Evolutionary conservation across 2,888 invertebrate genomes (phyloP).

Genomic region (Pristionchus maxplancki): DNA sequence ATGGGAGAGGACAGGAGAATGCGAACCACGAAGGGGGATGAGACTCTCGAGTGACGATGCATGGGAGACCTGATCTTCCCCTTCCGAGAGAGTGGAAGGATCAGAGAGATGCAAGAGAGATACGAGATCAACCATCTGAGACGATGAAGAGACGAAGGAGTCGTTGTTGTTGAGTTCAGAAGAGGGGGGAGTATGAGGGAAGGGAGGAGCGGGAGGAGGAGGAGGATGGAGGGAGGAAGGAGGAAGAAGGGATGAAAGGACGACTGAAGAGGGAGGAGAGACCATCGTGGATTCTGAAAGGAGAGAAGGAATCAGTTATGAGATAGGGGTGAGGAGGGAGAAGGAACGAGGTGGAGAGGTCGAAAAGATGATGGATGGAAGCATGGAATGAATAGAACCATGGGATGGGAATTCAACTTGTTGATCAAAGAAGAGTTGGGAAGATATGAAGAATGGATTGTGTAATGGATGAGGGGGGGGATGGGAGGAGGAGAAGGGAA

Average conservation of each 20-base stretch:
- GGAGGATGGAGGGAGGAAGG: neutral
- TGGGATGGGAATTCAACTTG: conserved; percentile 32
- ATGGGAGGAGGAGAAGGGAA: neutral
- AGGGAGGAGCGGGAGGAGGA: conserved; percentile 13
- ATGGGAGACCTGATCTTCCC: conserved; percentile 37
- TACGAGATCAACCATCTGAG: conserved; percentile 22
- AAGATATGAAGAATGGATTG: conserved; percentile 36
- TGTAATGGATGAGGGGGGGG: conserved; percentile 6
- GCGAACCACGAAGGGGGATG: conserved; percentile 21
- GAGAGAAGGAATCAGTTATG: conserved; percentile 33
- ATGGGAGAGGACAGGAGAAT: conserved; percentile 44
- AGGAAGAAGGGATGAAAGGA: conserved; percentile 37
- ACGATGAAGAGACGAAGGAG: conserved; percentile 23
- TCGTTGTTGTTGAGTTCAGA: conserved; percentile 25
- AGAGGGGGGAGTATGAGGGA: neutral
- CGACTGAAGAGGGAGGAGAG: conserved; percentile 12
- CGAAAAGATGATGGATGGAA: conserved; percentile 3
- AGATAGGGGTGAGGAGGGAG: neutral
- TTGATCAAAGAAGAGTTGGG: neutral
- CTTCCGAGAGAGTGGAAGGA: neutral
- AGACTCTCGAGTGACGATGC: conserved; percentile 48
- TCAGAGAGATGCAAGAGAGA: conserved; percentile 40
- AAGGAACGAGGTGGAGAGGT: neutral
- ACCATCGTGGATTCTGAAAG: conserved; percentile 15
- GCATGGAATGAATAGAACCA: neutral